Percentiles rank a stretch among this genome's conserved stretches.
phyloP scores from a whole-genome alignment of 2,888 invertebrate genomes.

The Biston stratarius region DNA sequence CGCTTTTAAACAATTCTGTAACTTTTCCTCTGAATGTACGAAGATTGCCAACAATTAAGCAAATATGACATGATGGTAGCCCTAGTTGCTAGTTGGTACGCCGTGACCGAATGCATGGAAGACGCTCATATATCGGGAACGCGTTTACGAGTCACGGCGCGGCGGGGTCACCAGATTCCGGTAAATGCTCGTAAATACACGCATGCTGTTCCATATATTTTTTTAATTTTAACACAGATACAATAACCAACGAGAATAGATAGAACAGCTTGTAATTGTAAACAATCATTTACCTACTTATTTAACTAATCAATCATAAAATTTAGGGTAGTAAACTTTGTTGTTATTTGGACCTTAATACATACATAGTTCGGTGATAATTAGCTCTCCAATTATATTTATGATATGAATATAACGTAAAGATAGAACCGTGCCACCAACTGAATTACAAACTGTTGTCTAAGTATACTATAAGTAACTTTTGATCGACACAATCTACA shows the following conservation, averaged over 20 bases:
- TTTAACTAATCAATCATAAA: background rate
- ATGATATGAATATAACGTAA: too few relatives aligned
- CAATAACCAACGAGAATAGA: slow-evolving; percentile 60
- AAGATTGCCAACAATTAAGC: background rate
- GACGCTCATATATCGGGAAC: slow-evolving; percentile 67
- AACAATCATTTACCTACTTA: background rate
- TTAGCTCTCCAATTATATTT: too few relatives aligned
- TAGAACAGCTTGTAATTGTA: slow-evolving; percentile 23
- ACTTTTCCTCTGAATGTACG: background rate
- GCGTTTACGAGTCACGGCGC: slow-evolving; percentile 73
- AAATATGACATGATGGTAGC: slow-evolving; percentile 5
- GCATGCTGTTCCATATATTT: slow-evolving; percentile 63
- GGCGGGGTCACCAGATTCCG: slow-evolving; percentile 81
- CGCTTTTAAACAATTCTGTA: too few relatives aligned
- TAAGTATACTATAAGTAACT: too few relatives aligned
- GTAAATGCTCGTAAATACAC: slow-evolving; percentile 77
- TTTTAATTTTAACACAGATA: slow-evolving; percentile 72
- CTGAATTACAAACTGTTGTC: too few relatives aligned
- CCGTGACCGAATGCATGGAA: slow-evolving; percentile 46
- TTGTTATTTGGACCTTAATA: too few relatives aligned
- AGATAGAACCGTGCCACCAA: too few relatives aligned
- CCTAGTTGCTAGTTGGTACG: slow-evolving; percentile 28
- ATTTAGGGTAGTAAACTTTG: background rate
- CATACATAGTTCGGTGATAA: too few relatives aligned
- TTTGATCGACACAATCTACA: too few relatives aligned